Base-by-base conservation (phyloP, 2,888 invertebrate genomes). In the Thysanoteuthis rhombus region DNA sequence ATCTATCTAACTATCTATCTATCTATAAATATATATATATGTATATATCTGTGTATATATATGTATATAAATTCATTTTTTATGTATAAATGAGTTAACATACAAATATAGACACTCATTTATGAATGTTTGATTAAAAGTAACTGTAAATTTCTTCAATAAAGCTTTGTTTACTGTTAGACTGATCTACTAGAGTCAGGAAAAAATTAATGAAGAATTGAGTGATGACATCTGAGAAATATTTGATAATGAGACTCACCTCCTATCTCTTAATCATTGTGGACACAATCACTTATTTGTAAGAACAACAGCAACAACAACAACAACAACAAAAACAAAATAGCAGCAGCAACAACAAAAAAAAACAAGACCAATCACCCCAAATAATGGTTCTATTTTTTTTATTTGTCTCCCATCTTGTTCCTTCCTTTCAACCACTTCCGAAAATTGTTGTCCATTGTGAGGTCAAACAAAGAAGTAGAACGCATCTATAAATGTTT, bases 281-380 rank as follows among this genome's bases (percentile, higher is more conserved):
- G 75, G 75, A 75, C 75, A n/a, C 75, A n/a, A 75, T 75, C 75
- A 75, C n/a, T 75, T 75, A 75, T 75, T 75, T n/a, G n/a, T 75
- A 12, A 75, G n/a, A 75, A 10, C 75, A n/a, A 32, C 1, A 32
- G 16, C 8, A 28, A 58, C n/a, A n/a, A n/a, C n/a, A n/a, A n/a
- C n/a, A n/a, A n/a, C n/a, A n/a, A n/a, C n/a, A n/a, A n/a, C n/a
- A n/a, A n/a, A n/a, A n/a, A n/a, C n/a, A n/a, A n/a, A n/a, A n/a
- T n/a, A n/a, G n/a, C n/a, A n/a, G n/a, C n/a, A n/a, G n/a, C n/a
- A n/a, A n/a, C n/a, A n/a, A 75, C 12, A 36, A n/a, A 75, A 75
- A 75, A n/a, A 36, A 19, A 75, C n/a, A 75, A 75, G 12, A 75
- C n/a, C 12, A 75, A 75, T 75, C 75, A 75, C 75, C n/a, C 19